These are phyloP conservation scores for Ageneiosus marmoratus DNA, from an alignment of 2,113 vertebrate species.

Conservation along the genomic window DNA sequence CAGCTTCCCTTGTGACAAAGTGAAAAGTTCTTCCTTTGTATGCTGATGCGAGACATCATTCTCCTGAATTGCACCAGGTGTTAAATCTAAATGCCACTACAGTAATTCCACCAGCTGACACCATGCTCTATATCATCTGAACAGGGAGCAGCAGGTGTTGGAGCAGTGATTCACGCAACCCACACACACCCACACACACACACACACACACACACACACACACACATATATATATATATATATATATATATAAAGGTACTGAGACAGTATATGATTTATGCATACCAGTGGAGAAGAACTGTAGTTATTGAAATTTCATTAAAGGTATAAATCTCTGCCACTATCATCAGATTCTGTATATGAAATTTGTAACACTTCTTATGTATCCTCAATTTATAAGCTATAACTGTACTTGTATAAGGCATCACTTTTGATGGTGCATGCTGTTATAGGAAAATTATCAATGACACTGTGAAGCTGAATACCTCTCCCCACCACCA, in stretches of 20 bases:
- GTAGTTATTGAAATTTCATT: slow-evolving; percentile 9
- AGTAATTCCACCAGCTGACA: slow-evolving; percentile 45
- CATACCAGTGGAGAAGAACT: neutral
- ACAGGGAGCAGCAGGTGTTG: slow-evolving; percentile 36
- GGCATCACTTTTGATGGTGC: neutral
- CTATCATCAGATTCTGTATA: slow-evolving; percentile 6
- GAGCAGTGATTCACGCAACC: slow-evolving; percentile 11
- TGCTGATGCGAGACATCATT: slow-evolving; percentile 10
- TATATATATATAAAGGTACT: neutral
- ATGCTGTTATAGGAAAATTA: neutral
- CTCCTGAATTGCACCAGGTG: slow-evolving; percentile 38
- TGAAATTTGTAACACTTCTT: neutral
- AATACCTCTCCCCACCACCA: too few relatives aligned
- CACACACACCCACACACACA: neutral
- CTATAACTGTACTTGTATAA: neutral
- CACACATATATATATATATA: neutral
- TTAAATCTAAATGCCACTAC: slow-evolving; percentile 45
- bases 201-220: neutral
- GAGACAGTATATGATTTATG: slow-evolving; percentile 15
- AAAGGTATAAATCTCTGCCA: neutral
- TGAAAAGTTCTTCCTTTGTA: slow-evolving; percentile 36
- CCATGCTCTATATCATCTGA: slow-evolving; percentile 35
- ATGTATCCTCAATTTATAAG: neutral
- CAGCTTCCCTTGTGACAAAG: slow-evolving; percentile 39
- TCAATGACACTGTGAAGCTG: neutral